Base-by-base conservation (phyloP, 2,113 vertebrate species). In the Ceratotherium simum region DNA sequence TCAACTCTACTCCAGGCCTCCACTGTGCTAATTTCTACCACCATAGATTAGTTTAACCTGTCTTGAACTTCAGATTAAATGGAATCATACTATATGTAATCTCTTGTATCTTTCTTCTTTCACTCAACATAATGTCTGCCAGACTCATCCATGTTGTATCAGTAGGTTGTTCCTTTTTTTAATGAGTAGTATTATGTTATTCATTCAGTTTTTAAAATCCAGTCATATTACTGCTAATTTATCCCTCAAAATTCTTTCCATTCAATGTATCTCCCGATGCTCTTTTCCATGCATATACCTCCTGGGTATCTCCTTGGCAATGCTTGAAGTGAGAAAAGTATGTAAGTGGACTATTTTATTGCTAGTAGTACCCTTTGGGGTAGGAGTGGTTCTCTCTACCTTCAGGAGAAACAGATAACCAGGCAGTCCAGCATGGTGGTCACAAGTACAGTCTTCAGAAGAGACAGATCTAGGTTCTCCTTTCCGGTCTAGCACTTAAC, bases 121-220 rank as follows among this genome's bases (percentile, higher is more conserved):
- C 42, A 20, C 31, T 81, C 54, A 91, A 6, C 29, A 39, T 60
- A 65, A 5, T 64, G 58, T 60, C 80, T 70, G 60, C 79, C 29
- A 31, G 39, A 85, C 13, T 95, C 72, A 92, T 56, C 23, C 48
- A 70, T 33, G 17, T 67, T 64, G 17, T 86, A 51, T 51, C 64
- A 67, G 80, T 31, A 60, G 54, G 85, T 96, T 81, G 48, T 56
- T 95, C 75, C 39, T 42, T 79, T 20, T 75, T 90, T 73, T 76
- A 46, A 73, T 79, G 65, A 42, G 2, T 16, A 73, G 20, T 39
- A 51, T n/a, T 62, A 60, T 23, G 29, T 82, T 90, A 80, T 62
- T 92, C 16, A 82, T 65, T 85, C 36, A n/a, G 8, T 76, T 92
- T 95, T 94, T 73, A 21, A 95, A 96, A 82, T 27, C 58, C 42